Conservation (phyloP, 2,888 invertebrate genomes). For the Plusia festucae region DNA sequence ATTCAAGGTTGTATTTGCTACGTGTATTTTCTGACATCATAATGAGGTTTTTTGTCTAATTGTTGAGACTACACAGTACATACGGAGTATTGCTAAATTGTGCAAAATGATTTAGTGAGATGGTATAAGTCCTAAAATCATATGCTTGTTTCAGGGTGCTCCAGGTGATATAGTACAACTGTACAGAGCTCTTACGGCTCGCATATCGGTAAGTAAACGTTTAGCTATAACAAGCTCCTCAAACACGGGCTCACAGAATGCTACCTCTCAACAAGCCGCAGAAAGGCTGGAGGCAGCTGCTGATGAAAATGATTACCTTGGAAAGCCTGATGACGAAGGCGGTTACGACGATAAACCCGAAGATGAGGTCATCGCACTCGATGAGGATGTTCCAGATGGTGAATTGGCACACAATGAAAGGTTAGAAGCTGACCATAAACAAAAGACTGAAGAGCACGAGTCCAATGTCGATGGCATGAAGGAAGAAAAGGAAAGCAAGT, state of each 20-base stretch:
- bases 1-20: background rate
- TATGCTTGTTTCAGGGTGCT: constrained; percentile 72
- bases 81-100: too few species aligned
- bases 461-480: constrained; percentile 67
- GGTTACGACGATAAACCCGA: constrained; percentile 53
- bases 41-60: background rate
- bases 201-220: constrained; percentile 75
- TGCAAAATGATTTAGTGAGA: too few species aligned
- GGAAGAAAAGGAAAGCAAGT: constrained; percentile 69
- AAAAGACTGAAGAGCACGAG: constrained; percentile 73
- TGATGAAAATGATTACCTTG: constrained; percentile 71
- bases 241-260: constrained; percentile 62
- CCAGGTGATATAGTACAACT: constrained; percentile 80
- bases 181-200: constrained; percentile 74
- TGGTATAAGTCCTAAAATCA: too few species aligned
- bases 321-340: constrained; percentile 65
- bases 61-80: too few species aligned
- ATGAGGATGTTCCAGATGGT: constrained; percentile 54
- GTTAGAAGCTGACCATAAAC: constrained; percentile 62
- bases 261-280: constrained; percentile 75
- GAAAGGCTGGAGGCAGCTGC: constrained; percentile 77
- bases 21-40: background rate
- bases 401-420: constrained; percentile 60
- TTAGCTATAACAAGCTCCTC: constrained; percentile 29
- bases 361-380: constrained; percentile 57